Conservation (phyloP, 2,888 invertebrate species). For the Chrysolina oricalcia region DNA sequence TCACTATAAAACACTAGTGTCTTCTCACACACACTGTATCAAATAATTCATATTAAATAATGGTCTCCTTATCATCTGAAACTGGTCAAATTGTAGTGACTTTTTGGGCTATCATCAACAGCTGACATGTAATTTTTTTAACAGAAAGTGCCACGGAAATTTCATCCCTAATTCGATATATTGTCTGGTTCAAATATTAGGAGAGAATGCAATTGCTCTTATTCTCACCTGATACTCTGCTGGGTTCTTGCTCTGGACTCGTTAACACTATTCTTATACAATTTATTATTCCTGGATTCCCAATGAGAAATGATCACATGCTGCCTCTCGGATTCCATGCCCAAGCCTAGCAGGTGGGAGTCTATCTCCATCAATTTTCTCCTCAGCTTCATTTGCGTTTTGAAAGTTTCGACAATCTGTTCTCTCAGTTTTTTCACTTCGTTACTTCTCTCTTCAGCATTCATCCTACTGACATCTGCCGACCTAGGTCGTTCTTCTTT, state of each 20-base stretch:
- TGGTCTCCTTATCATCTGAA: too few species aligned
- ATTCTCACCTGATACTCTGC: slow-evolving; percentile 75
- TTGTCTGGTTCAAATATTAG: too few species aligned
- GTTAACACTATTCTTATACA: slow-evolving; percentile 77
- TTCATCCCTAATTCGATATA: too few species aligned
- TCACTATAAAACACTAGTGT: too few species aligned
- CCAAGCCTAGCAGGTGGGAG: slow-evolving; percentile 89
- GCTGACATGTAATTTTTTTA: too few species aligned
- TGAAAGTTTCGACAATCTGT: slow-evolving; percentile 90
- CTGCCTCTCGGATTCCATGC: slow-evolving; percentile 91
- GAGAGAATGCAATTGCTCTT: not conserved
- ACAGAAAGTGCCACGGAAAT: too few species aligned
- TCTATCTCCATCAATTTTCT: slow-evolving; percentile 92
- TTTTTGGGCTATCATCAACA: too few species aligned
- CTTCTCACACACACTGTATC: too few species aligned
- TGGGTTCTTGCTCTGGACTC: slow-evolving; percentile 77
- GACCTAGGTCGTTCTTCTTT: slow-evolving; percentile 78
- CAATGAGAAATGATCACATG: slow-evolving; percentile 92
- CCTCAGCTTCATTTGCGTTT: slow-evolving; percentile 93
- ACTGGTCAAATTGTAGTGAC: too few species aligned
- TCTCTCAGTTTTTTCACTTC: slow-evolving; percentile 82
- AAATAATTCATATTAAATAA: too few species aligned
- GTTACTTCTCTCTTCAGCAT: slow-evolving; percentile 64
- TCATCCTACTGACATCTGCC: slow-evolving; percentile 68
- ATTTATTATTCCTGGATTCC: slow-evolving; percentile 87